Conservation (phyloP, 2,888 invertebrate species). For the Nemotelus pantherinus region DNA sequence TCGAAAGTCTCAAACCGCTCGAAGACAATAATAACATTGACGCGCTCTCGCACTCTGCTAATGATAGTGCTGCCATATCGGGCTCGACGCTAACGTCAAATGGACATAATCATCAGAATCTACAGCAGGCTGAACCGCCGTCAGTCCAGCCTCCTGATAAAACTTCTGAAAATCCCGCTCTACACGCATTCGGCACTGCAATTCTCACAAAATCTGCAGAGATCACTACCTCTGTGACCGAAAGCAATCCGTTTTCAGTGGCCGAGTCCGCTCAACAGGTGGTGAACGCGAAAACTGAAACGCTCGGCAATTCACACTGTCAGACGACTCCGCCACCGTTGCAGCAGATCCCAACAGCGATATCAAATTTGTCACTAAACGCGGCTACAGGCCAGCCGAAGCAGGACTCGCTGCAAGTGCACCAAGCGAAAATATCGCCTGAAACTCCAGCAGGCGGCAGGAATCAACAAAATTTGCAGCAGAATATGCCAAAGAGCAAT, state of each 20-base stretch:
- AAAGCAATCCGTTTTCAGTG: slow-evolving; percentile 22
- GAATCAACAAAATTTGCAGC: slow-evolving; percentile 52
- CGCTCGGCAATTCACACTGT: neutral
- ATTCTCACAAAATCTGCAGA: slow-evolving; percentile 26
- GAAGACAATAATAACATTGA: slow-evolving; percentile 64
- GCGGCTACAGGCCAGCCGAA: neutral
- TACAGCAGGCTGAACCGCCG: slow-evolving; percentile 38
- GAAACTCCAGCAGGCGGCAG: neutral
- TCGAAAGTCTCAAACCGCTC: slow-evolving; percentile 23
- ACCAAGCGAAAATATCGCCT: neutral
- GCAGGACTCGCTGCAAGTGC: neutral
- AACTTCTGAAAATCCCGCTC: slow-evolving; percentile 49
- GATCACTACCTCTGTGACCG: slow-evolving; percentile 12
- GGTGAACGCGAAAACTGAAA: slow-evolving; percentile 37
- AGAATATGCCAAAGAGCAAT: slow-evolving; percentile 65
- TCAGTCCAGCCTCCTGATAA: slow-evolving; percentile 34
- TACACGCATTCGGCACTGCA: slow-evolving; percentile 9
- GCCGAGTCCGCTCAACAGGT: slow-evolving; percentile 38
- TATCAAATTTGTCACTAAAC: neutral
- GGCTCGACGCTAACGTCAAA: slow-evolving; percentile 68
- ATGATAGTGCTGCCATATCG: slow-evolving; percentile 70
- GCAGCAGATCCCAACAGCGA: neutral
- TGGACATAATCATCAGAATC: slow-evolving; percentile 45
- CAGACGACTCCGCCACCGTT: slow-evolving; percentile 8
- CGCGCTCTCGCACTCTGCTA: slow-evolving; percentile 64